Conservation (phyloP, 1,140 invertebrate species). For the Neuroterus valhalla region DNA sequence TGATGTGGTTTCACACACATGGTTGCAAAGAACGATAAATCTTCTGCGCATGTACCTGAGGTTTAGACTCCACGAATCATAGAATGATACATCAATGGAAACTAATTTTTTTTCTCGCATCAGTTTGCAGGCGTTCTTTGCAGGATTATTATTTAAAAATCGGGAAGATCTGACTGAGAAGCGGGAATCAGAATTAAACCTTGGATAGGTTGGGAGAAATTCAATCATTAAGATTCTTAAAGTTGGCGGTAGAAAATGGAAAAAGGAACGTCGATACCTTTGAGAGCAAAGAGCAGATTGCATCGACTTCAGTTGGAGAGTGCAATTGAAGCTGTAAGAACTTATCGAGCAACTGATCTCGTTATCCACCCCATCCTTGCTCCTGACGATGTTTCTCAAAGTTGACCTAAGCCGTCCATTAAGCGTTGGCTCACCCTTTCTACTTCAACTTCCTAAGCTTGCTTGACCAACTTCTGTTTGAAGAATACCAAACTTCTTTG, state of each 20-base stretch:
- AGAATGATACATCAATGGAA: too few species aligned
- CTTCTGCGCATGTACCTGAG: too few species aligned
- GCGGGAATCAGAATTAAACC: too few species aligned
- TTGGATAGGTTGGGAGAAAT: neutral
- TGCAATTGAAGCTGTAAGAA: constrained; percentile 60
- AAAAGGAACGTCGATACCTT: neutral
- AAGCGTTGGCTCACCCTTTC: neutral
- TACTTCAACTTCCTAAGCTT: neutral
- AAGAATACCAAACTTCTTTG: neutral
- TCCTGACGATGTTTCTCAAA: constrained; percentile 10
- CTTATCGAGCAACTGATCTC: constrained; percentile 58
- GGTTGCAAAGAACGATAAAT: too few species aligned
- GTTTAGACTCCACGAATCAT: too few species aligned
- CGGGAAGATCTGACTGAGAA: too few species aligned
- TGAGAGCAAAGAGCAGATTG: constrained; percentile 42
- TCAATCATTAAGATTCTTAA: neutral
- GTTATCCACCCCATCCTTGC: neutral
- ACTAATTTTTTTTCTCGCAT: too few species aligned
- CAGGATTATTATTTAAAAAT: too few species aligned
- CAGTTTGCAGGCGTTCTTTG: too few species aligned
- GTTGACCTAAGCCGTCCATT: constrained; percentile 9
- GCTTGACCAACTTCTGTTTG: neutral
- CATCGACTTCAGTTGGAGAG: constrained; percentile 51
- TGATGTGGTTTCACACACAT: too few species aligned
- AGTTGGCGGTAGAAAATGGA: neutral